These are phyloP conservation scores for Hirtodrosophila duncani DNA, from an alignment of 2,888 invertebrate genomes.

Conservation along the genomic window DNA sequence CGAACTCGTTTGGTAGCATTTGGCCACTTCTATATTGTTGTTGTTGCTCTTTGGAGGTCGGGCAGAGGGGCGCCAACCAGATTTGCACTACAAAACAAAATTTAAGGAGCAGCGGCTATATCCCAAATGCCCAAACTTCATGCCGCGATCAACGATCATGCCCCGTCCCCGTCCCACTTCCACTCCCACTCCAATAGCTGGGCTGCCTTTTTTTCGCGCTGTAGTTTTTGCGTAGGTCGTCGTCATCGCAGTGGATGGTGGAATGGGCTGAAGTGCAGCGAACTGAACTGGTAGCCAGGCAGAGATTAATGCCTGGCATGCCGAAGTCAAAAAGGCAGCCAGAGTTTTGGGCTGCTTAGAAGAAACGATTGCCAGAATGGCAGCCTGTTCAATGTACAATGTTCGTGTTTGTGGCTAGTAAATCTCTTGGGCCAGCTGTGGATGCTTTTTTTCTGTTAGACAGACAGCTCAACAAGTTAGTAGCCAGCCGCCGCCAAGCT, in stretches of 20 bases:
- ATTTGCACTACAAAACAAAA: constrained; percentile 66
- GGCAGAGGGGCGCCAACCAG: constrained; percentile 57
- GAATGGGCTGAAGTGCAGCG: constrained; percentile 50
- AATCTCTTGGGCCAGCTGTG: too few species aligned
- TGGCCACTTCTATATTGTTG: constrained; percentile 18
- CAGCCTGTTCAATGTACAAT: constrained; percentile 1
- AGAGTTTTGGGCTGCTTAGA: constrained; percentile 9
- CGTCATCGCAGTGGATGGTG: background rate
- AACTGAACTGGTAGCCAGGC: constrained; percentile 63
- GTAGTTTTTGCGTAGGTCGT: constrained; percentile 67
- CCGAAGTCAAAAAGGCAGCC: constrained; percentile 17
- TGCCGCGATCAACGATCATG: background rate
- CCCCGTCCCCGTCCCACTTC: background rate
- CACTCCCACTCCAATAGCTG: background rate
- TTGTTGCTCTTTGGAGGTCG: constrained; percentile 14
- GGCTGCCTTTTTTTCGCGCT: constrained; percentile 69
- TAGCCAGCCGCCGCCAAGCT: too few species aligned
- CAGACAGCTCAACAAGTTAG: too few species aligned
- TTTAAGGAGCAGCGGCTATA: constrained; percentile 58
- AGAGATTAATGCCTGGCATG: constrained; percentile 54
- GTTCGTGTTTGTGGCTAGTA: constrained; percentile 54
- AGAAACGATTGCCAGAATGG: background rate
- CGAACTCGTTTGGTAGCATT: constrained; percentile 68
- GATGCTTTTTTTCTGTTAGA: too few species aligned
- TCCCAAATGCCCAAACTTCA: background rate